A percentile compares a stretch with the other conserved stretches of the same genome.
These are phyloP conservation scores for Drosophila dives DNA, from an alignment of 2,888 invertebrate species.

Conservation along the genomic window DNA sequence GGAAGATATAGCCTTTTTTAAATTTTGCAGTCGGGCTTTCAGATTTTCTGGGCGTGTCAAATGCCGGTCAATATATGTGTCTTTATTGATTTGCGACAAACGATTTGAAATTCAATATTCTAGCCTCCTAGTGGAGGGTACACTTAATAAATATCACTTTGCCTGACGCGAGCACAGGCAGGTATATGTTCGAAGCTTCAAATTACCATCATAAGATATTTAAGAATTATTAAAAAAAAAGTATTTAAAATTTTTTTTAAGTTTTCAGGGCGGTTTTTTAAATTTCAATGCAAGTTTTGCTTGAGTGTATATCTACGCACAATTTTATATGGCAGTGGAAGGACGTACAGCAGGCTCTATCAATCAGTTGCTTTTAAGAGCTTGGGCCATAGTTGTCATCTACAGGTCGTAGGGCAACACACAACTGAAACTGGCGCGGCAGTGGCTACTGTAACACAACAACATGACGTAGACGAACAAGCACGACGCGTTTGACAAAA, in stretches of 20 bases:
- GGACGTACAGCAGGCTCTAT: constrained; percentile 28
- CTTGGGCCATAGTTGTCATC: constrained; percentile 7
- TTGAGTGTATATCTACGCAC: constrained; percentile 15
- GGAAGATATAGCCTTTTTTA: too few relatives aligned
- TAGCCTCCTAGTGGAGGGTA: too few relatives aligned
- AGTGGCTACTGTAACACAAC: constrained; percentile 37
- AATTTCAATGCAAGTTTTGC: not conserved
- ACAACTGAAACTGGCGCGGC: constrained; percentile 26
- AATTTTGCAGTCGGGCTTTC: too few relatives aligned
- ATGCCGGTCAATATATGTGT: too few relatives aligned
- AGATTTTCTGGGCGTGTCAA: too few relatives aligned
- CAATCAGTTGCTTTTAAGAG: constrained; percentile 55
- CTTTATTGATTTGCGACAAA: too few relatives aligned
- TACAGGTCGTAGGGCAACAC: constrained; percentile 9
- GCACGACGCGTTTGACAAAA: constrained; percentile 72
- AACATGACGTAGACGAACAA: constrained; percentile 46
- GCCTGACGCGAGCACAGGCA: too few relatives aligned
- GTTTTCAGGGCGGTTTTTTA: not conserved
- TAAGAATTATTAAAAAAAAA: too few relatives aligned
- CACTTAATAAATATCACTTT: too few relatives aligned
- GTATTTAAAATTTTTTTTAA: not conserved
- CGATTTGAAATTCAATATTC: too few relatives aligned
- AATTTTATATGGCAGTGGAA: constrained; percentile 22
- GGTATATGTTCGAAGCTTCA: too few relatives aligned
- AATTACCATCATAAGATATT: too few relatives aligned